phyloP scores from a whole-genome alignment of 2,888 invertebrate species.

The Panorpa germanica region DNA sequence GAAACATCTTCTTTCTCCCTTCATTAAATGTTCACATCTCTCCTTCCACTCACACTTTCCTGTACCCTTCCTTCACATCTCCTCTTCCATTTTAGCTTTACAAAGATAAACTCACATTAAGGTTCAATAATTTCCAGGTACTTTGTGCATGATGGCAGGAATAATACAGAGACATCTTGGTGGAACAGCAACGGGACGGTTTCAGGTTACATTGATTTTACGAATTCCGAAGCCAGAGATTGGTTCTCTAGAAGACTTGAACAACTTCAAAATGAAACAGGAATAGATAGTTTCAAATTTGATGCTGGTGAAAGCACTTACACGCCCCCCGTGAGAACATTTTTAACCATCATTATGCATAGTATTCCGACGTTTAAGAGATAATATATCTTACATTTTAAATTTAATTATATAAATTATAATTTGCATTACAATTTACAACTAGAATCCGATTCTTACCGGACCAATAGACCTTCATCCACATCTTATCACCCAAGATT shows the following conservation, averaged over 20 bases:
- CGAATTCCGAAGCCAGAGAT: slow-evolving; percentile 30
- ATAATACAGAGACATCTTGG: slow-evolving; percentile 19
- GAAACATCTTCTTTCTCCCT: too few relatives aligned
- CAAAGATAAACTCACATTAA: too few relatives aligned
- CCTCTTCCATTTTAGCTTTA: too few relatives aligned
- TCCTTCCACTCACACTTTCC: too few relatives aligned
- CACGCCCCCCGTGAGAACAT: slow-evolving; percentile 26
- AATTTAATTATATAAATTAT: slow-evolving; percentile 2
- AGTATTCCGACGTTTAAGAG: neutral
- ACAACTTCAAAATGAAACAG: slow-evolving; percentile 24
- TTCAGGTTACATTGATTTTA: slow-evolving; percentile 35
- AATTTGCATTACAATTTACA: slow-evolving; percentile 6
- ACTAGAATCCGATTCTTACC: slow-evolving; percentile 32
- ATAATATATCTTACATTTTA: too few relatives aligned
- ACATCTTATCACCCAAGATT: slow-evolving; percentile 26
- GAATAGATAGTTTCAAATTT: slow-evolving; percentile 60
- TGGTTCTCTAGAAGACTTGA: slow-evolving; percentile 25
- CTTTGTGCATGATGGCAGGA: slow-evolving; percentile 18
- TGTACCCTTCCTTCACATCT: too few relatives aligned
- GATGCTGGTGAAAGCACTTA: slow-evolving; percentile 57
- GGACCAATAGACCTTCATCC: slow-evolving; percentile 27
- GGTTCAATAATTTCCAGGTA: slow-evolving; percentile 14
- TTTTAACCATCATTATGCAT: neutral
- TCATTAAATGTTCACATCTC: too few relatives aligned
- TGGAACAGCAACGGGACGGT: slow-evolving; percentile 16